Evolutionary conservation across 2,888 invertebrate genomes (phyloP), one percentile per base, ranked within the genome.

Genomic region (Andrena chrysosceles): DNA sequence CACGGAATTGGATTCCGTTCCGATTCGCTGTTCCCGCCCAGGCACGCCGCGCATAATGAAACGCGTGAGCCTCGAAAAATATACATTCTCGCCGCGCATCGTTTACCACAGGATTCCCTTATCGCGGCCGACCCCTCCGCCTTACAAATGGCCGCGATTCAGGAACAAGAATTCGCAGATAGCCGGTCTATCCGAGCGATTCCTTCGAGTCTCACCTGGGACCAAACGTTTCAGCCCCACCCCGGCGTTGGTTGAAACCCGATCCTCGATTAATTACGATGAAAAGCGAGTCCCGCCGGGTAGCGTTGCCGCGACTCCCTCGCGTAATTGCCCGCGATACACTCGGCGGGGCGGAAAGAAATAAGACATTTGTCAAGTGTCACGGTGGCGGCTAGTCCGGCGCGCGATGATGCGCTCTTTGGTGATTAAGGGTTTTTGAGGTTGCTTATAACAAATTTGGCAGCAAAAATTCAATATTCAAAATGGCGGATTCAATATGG

Each of bases 81-180:
- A 82, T 75, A 71, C 82, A 82, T 82, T 76, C 82, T 76, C 82
- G 81, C 63, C 66, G 82, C 82, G 82, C 82, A 82, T 82, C 82
- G 82, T 71, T 82, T 82, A 62, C 82, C 81, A 70, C 70, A 81
- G 82, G 71, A 82, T 82, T 81, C 81, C 75, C 83, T 83, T 83
- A 83, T 83, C 83, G 81, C 77, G 77, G 49, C 68, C 81, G 73
- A 56, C 75, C 78, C 64, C 70, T 70, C 67, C 82, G 69, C 64
- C 63, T 84, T 88, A 89, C 85, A 89, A 88, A 89, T 85, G 85
- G 64, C 83, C 77, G 67, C 75, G 80, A 79, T 85, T 84, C 80
- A 76, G 67, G 70, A 70, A 73, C 79, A 81, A 85, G 81, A 86
- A 87, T 81, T 73, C 80, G 66, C 70, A 33, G 77, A 85, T 67